Evolutionary conservation across 1,140 invertebrate genomes (phyloP).

Genomic region (Drosophila neocordata): DNA sequence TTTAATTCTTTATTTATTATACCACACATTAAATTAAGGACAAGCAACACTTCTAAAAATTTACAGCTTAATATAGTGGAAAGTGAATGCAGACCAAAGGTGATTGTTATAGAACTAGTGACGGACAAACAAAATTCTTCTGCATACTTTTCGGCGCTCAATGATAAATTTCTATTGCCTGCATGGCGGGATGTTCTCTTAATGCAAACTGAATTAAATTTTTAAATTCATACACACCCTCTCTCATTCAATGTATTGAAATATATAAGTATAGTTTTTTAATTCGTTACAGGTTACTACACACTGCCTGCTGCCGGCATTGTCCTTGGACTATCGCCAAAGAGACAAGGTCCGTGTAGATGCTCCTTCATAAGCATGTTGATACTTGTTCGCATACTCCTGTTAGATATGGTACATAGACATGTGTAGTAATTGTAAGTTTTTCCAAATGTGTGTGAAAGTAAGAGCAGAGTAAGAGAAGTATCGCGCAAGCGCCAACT

Average conservation of each 20-base stretch:
- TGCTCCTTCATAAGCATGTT: neutral
- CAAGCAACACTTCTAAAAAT: too few relatives aligned
- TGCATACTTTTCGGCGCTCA: neutral
- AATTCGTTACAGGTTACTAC: neutral
- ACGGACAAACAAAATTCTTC: neutral
- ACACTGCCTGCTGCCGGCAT: neutral
- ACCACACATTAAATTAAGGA: too few relatives aligned
- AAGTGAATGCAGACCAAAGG: neutral
- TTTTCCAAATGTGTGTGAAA: neutral
- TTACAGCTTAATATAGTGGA: too few relatives aligned
- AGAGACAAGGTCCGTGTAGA: neutral
- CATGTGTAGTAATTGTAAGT: neutral
- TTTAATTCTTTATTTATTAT: too few relatives aligned
- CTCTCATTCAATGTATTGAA: neutral
- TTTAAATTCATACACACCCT: neutral
- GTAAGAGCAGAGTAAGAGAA: constrained; percentile 3
- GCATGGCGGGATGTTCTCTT: neutral
- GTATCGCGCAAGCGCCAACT: neutral
- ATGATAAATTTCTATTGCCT: constrained; percentile 1
- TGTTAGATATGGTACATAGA: neutral
- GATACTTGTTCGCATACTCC: neutral
- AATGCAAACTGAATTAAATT: too few relatives aligned
- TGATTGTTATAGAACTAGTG: neutral
- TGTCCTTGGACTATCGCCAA: constrained; percentile 4
- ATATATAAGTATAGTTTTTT: neutral